phyloP scores from a whole-genome alignment of 2,113 vertebrate genomes.

The Malurus cyaneus region DNA sequence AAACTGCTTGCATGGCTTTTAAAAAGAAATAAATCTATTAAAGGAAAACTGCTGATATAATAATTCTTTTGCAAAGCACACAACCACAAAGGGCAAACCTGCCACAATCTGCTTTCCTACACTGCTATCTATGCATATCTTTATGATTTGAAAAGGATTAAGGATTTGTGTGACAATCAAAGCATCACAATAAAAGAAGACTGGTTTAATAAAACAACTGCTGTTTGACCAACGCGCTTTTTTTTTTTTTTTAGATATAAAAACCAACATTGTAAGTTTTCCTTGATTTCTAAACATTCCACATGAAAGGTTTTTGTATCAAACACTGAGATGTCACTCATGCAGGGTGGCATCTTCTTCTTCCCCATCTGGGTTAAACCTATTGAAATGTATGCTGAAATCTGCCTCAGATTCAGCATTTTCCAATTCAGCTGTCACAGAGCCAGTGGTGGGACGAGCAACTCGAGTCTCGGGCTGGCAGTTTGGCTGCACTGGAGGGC shows the following conservation, averaged over 20 bases:
- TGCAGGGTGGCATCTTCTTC: slow-evolving; percentile 82
- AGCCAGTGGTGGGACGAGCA: slow-evolving; percentile 55
- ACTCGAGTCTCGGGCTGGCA: slow-evolving; percentile 68
- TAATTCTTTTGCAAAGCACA: slow-evolving; percentile 68
- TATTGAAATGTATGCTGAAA: slow-evolving; percentile 83
- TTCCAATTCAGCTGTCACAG: slow-evolving; percentile 66
- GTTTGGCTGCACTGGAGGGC: slow-evolving; percentile 53
- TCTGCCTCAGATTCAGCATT: slow-evolving; percentile 73
- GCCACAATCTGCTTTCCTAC: slow-evolving; percentile 65
- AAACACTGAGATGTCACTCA: slow-evolving; percentile 78
- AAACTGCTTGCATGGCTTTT: slow-evolving; percentile 70
- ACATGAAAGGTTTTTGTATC: slow-evolving; percentile 32
- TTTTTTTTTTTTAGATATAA: slow-evolving; percentile 39
- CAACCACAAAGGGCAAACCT: slow-evolving; percentile 65
- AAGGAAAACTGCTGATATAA: slow-evolving; percentile 58
- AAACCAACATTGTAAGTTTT: slow-evolving; percentile 42
- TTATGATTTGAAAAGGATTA: slow-evolving; percentile 52
- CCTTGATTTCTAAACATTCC: slow-evolving; percentile 64
- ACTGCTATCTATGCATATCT: slow-evolving; percentile 54
- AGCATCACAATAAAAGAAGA: slow-evolving; percentile 67
- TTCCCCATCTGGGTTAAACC: slow-evolving; percentile 88
- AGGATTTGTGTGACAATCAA: slow-evolving; percentile 54
- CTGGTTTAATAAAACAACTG: slow-evolving; percentile 63
- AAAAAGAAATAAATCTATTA: slow-evolving; percentile 66
- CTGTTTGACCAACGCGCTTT: slow-evolving; percentile 63